phyloP scores from a whole-genome alignment of 2,888 invertebrate genomes.

The Muscina levida region DNA sequence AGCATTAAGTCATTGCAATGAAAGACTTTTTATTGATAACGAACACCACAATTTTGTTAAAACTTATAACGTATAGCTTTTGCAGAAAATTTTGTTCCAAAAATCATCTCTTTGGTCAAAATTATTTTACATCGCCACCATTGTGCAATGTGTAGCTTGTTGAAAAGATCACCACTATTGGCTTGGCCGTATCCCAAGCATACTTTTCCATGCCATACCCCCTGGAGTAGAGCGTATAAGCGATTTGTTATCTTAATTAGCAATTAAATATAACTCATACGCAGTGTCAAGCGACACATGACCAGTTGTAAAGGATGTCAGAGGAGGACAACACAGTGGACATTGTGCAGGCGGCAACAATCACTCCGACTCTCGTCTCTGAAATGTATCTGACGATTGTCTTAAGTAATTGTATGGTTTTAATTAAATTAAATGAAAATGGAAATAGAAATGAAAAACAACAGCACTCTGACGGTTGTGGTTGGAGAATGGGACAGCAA shows the following conservation, averaged over 20 bases:
- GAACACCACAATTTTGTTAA: too few relatives aligned
- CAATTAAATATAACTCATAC: slow-evolving; percentile 60
- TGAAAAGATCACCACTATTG: too few relatives aligned
- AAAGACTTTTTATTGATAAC: too few relatives aligned
- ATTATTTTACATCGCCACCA: too few relatives aligned
- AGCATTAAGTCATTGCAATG: too few relatives aligned
- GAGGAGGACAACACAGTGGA: neutral
- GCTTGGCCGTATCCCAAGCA: too few relatives aligned
- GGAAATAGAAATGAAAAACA: slow-evolving; percentile 59
- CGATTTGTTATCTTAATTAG: slow-evolving; percentile 26
- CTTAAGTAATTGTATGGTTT: slow-evolving; percentile 62
- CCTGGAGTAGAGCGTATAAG: neutral
- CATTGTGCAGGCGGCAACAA: neutral
- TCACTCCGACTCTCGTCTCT: slow-evolving; percentile 7
- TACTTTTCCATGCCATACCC: too few relatives aligned
- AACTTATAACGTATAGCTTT: too few relatives aligned
- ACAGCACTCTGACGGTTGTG: neutral
- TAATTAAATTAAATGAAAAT: slow-evolving; percentile 60
- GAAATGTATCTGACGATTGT: slow-evolving; percentile 57
- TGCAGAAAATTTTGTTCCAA: too few relatives aligned
- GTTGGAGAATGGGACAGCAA: slow-evolving; percentile 1
- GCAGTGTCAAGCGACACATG: slow-evolving; percentile 12
- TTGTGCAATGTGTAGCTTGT: too few relatives aligned
- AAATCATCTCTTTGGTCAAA: too few relatives aligned
- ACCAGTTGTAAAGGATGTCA: neutral